Conservation (phyloP, 2,888 invertebrate species). For the Eristalis arbustorum region DNA sequence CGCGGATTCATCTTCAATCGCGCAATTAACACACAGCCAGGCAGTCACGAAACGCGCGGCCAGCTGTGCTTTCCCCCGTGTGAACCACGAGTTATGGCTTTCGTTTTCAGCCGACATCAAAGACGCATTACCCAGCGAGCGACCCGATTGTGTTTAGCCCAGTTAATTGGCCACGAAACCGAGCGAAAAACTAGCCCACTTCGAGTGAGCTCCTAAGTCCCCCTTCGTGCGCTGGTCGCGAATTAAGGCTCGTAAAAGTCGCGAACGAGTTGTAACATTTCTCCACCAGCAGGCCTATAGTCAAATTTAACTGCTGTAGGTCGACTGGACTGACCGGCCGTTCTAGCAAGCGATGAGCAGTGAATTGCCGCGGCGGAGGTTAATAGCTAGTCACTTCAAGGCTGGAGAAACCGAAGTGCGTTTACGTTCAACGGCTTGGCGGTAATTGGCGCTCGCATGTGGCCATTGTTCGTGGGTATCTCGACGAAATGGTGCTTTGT, state of each 20-base stretch:
- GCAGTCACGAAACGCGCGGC: background rate
- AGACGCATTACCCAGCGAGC: background rate
- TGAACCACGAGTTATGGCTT: background rate
- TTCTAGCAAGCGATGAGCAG: background rate
- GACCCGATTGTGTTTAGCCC: background rate
- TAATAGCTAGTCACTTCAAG: slow-evolving; percentile 15
- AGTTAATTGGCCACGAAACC: background rate
- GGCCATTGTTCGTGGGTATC: background rate
- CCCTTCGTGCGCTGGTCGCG: background rate
- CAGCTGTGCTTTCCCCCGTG: background rate
- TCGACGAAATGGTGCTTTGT: background rate
- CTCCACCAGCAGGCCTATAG: background rate
- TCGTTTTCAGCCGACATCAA: background rate
- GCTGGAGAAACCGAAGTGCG: slow-evolving; percentile 8
- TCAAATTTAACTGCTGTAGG: background rate
- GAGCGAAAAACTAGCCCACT: background rate
- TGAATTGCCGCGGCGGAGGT: background rate
- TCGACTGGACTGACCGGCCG: background rate
- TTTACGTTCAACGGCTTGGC: background rate
- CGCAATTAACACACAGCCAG: background rate
- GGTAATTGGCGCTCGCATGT: background rate
- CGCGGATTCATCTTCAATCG: background rate
- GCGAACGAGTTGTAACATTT: background rate
- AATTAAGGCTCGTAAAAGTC: background rate
- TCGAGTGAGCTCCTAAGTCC: background rate